Percentiles rank a stretch among this genome's conserved stretches.
Conservation (phyloP, 2,113 vertebrate species). For the Oreochromis tanganicae region DNA sequence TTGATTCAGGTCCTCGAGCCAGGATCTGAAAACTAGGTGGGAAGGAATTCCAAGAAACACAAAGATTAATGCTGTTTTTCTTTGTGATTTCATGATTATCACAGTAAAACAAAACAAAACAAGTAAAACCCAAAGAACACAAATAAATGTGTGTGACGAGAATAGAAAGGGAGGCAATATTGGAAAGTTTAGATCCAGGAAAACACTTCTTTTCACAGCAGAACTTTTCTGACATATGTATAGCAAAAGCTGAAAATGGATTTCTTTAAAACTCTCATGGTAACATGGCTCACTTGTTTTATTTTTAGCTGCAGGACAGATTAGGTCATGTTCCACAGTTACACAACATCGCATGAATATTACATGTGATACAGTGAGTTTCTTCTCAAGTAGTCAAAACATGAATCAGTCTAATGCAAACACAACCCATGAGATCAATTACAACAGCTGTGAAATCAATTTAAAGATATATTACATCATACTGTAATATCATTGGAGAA, state of each 20-base stretch:
- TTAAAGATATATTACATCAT: neutral
- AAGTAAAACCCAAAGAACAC: neutral
- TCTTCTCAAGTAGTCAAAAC: neutral
- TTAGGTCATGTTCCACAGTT: neutral
- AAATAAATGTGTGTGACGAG: neutral
- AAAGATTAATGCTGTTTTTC: neutral
- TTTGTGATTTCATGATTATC: neutral
- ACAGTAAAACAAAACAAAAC: neutral
- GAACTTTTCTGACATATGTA: neutral
- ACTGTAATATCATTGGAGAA: neutral
- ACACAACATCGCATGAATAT: neutral
- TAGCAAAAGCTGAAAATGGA: neutral
- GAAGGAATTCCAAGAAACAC: neutral
- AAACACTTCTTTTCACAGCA: accelerated
- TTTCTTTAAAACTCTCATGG: neutral
- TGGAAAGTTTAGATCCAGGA: neutral
- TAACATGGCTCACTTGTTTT: neutral
- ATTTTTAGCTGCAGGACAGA: neutral
- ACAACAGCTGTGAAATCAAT: neutral
- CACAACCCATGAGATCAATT: neutral
- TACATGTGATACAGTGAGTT: neutral
- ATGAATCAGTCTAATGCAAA: neutral
- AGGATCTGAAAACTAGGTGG: neutral
- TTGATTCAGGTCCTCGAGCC: neutral
- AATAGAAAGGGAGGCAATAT: neutral